Base-by-base conservation (phyloP, 2,797 vertebrate species). In the Cephalopachus bancanus region DNA sequence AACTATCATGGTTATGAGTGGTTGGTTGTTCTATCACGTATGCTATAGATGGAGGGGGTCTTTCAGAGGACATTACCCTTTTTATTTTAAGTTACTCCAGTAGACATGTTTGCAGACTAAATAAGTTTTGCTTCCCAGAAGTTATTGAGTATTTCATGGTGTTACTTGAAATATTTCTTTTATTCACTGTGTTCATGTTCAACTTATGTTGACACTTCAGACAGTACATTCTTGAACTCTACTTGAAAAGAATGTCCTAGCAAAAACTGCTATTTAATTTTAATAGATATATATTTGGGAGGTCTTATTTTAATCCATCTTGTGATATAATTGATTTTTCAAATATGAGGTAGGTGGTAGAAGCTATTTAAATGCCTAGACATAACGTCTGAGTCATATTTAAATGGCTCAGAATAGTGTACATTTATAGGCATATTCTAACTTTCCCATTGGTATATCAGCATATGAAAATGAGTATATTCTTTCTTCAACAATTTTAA, bases 401-500 rank as follows among this genome's bases (percentile, higher is more conserved):
- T 88, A 94, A 83, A 62, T 79, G 64, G 67, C 24, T 59, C 44
- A 60, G 10, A 76, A 83, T 11, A 89, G 4, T n/a, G 12, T 30
- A 37, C 3, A 26, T 24, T 28, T 71, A 49, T 6, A 59, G 19
- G 1, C 6, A 1, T 37, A 62, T 76, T 95, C 14, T 71, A 75
- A 60, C 10, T 76, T 94, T 79, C 19, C 1, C 10, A 28, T 75
- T 83, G 28, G 33, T 75, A 0, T 44, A 12, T 71, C 57, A 89
- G 7, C 24, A 30, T 19, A 65, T 71, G 28, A 80, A 76, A 91
- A 76, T 9, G 78, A 91, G 20, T 19, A 44, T 0, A 44, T 53
- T 65, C 49, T 67, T 84, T 69, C 16, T 96, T 72, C 55, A 57
- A n/a, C 4, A 8, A 62, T 89, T 88, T 94, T 91, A 22, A 76